A percentile compares a stretch with the other conserved stretches of the same genome.
These are phyloP conservation scores for Palaemon carinicauda DNA, from an alignment of 1,140 invertebrate species.

Conservation along the genomic window DNA sequence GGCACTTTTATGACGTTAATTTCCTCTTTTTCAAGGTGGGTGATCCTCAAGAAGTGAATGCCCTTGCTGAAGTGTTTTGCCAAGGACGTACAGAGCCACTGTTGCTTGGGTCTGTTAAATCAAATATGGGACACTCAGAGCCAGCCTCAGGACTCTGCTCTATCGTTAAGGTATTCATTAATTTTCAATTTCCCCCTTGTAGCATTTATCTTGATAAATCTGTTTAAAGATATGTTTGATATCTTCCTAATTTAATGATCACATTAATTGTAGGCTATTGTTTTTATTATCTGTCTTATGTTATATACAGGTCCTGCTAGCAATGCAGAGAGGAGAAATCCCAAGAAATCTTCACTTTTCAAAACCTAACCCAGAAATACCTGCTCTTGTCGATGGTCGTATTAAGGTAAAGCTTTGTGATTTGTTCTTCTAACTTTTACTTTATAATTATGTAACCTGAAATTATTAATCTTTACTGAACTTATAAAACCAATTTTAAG, in stretches of 20 bases:
- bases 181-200: too few relatives aligned
- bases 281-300: neutral
- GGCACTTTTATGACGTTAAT: neutral
- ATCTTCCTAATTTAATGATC: too few relatives aligned
- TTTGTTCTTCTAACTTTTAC: neutral
- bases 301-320: slow-evolving; percentile 73
- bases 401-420: slow-evolving; percentile 73
- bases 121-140: slow-evolving; percentile 98
- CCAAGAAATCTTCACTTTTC: slow-evolving; percentile 91
- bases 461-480: neutral
- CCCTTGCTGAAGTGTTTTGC: slow-evolving; percentile 92
- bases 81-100: slow-evolving; percentile 81
- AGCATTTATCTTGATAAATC: too few relatives aligned
- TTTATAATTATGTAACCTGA: neutral
- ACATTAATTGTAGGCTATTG: neutral
- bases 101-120: slow-evolving; percentile 94
- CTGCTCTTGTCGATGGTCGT: slow-evolving; percentile 83
- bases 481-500: too few relatives aligned
- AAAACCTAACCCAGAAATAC: slow-evolving; percentile 86
- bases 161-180: slow-evolving; percentile 75
- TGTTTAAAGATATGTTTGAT: neutral
- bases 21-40: slow-evolving; percentile 73
- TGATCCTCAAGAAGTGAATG: slow-evolving; percentile 95
- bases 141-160: slow-evolving; percentile 91
- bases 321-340: slow-evolving; percentile 87